Evolutionary conservation across 2,113 vertebrate genomes (phyloP).

Genomic region (Parus major): DNA sequence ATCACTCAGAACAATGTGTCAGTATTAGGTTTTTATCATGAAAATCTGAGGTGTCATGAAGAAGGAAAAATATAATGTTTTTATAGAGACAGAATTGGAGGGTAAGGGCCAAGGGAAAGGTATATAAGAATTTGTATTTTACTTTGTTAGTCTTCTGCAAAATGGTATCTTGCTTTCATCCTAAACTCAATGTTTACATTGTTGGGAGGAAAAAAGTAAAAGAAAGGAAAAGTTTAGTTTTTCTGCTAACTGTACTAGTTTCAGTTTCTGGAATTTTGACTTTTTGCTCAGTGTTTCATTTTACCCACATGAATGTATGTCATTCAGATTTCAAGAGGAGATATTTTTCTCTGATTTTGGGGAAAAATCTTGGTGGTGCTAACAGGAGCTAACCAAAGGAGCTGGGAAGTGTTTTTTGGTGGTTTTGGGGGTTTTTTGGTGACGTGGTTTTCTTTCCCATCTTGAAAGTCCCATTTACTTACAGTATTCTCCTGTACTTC

Average conservation of each 20-base stretch:
- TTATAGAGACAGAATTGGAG: neutral
- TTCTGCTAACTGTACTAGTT: neutral
- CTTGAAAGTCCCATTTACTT: neutral
- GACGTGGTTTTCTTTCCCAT: fast-evolving
- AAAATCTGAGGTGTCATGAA: neutral
- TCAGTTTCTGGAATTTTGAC: neutral
- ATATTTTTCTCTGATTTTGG: neutral
- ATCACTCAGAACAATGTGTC: neutral
- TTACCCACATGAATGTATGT: neutral
- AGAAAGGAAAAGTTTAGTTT: neutral
- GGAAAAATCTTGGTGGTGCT: neutral
- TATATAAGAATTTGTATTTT: neutral
- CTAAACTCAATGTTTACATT: neutral
- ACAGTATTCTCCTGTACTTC: neutral
- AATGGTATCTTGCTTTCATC: neutral
- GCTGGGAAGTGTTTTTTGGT: neutral
- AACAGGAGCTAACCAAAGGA: neutral
- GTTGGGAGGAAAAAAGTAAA: neutral
- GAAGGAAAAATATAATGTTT: neutral
- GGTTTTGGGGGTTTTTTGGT: neutral
- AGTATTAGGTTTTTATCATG: neutral
- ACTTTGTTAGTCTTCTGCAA: neutral
- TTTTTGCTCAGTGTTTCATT: neutral
- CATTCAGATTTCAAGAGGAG: neutral
- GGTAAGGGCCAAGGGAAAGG: neutral